Evolutionary conservation across 1,140 invertebrate species (phyloP), one percentile per base, ranked within the genome.

Genomic region (Bombus turneri): DNA sequence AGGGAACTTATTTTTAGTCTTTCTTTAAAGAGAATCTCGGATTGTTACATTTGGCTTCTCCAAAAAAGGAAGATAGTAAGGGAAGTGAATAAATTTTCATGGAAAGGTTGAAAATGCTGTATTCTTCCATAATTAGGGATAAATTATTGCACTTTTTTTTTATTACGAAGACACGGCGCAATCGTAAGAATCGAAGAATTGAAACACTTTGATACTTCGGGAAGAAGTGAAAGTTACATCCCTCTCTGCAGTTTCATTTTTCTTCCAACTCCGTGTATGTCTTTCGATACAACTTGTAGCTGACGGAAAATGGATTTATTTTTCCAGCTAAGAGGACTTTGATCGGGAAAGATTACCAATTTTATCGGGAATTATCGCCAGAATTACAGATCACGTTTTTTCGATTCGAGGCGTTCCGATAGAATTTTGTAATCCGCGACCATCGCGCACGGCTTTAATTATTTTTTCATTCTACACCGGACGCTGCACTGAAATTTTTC

Each of bases 1-100:
- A 4, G 28, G 0, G 59, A 62, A 8, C 1, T 28, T 3, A 10
- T 28, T 62, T n/a, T 10, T 3, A 1, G 0, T 53, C 12, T 18
- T 6, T 18, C 47, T 53, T 53, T 22, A 8, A 53, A 8, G 18
- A 22, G 18, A 22, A 22, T 53, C 0, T 53, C 47, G 0, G 47
- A 22, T 8, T 1, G 5, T 53, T 8, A 53, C 47, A 53, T 53
- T 53, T 22, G 47, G 1, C 47, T 53, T 18, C 18, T 22, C 1
- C 5, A 8, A 53, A 6, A 53, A 53, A 8, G 47, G 18, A 18
- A 53, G 47, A 8, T 22, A 22, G 47, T 22, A 53, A 18, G 47
- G 47, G 0, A 22, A 53, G 6, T 0, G 47, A 8, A 53, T 53
- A 53, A 22, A 22, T 53, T 53, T 8, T 22, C 47, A 53, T 22